phyloP scores from a whole-genome alignment of 2,888 invertebrate genomes.

The Opisthograptis luteolata region DNA sequence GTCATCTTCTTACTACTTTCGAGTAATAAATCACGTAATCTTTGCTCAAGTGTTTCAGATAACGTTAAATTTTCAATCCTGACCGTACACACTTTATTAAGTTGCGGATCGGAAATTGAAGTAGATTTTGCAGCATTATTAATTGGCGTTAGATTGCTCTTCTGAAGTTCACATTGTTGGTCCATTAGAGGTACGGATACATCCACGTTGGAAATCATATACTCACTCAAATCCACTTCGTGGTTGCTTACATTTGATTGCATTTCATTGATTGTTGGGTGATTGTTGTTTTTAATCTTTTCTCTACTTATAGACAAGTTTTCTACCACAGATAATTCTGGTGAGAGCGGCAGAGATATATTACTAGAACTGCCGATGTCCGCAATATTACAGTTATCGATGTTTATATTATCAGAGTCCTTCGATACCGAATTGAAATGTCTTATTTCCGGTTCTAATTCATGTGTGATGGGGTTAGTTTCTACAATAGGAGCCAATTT shows the following conservation, averaged over 20 bases:
- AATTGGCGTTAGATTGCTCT: constrained; percentile 26
- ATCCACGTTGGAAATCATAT: constrained; percentile 56
- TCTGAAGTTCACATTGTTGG: constrained; percentile 55
- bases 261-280: constrained; percentile 52
- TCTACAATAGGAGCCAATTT: constrained; percentile 60
- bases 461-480: constrained; percentile 33
- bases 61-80: constrained; percentile 53
- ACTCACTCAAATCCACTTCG: constrained; percentile 45
- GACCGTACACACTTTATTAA: constrained; percentile 53
- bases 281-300: constrained; percentile 41
- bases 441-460: constrained; percentile 17
- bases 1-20: constrained; percentile 68
- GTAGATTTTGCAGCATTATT: constrained; percentile 3
- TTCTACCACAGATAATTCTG: constrained; percentile 74
- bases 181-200: constrained; percentile 66
- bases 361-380: constrained; percentile 59
- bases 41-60: constrained; percentile 62
- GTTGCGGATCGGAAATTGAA: constrained; percentile 47
- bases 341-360: constrained; percentile 66
- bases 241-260: constrained; percentile 38
- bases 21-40: constrained; percentile 60
- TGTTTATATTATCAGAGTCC: constrained; percentile 19
- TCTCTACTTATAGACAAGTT: constrained; percentile 65
- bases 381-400: constrained; percentile 19
- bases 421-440: constrained; percentile 32